phyloP scores from a whole-genome alignment of 1,140 invertebrate species.

The Paracyclopina nana region DNA sequence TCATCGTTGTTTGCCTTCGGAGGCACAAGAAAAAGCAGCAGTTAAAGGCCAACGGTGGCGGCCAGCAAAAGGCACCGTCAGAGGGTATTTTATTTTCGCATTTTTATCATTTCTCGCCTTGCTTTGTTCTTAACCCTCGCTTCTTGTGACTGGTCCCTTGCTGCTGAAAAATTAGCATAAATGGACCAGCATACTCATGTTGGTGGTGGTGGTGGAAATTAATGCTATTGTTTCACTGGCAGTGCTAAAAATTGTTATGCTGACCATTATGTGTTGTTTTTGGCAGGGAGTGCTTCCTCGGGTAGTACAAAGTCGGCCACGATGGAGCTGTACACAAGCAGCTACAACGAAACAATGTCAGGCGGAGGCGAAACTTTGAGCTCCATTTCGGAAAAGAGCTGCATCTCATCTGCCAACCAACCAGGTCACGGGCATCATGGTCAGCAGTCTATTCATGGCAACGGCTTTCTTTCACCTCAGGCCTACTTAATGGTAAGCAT shows the following conservation, averaged over 20 bases:
- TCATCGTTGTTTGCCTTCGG: slow-evolving; percentile 67
- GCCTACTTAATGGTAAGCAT: slow-evolving; percentile 5
- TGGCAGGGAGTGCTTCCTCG: slow-evolving; percentile 1
- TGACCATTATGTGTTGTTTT: slow-evolving; percentile 3
- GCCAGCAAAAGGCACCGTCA: too few relatives aligned
- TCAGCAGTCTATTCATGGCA: too few relatives aligned
- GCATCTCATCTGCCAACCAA: background rate
- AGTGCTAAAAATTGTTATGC: background rate
- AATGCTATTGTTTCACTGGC: background rate
- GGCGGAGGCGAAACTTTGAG: slow-evolving; percentile 11
- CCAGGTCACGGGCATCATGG: too few relatives aligned
- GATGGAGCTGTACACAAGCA: slow-evolving; percentile 12
- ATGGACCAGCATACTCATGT: too few relatives aligned
- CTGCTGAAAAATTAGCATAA: slow-evolving; percentile 2
- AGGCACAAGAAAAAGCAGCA: slow-evolving; percentile 22
- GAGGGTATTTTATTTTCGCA: background rate
- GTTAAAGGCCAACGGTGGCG: too few relatives aligned
- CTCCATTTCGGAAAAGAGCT: slow-evolving; percentile 13
- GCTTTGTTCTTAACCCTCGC: background rate
- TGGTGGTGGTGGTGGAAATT: background rate
- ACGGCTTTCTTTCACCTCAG: too few relatives aligned
- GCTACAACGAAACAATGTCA: slow-evolving; percentile 11
- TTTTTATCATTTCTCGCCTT: slow-evolving; percentile 1
- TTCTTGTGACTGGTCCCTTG: background rate
- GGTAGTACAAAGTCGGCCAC: slow-evolving; percentile 12